Percentiles rank a stretch among this genome's conserved stretches.
These are phyloP conservation scores for Megathymus violae DNA, from an alignment of 1,140 invertebrate species.

Conservation along the genomic window DNA sequence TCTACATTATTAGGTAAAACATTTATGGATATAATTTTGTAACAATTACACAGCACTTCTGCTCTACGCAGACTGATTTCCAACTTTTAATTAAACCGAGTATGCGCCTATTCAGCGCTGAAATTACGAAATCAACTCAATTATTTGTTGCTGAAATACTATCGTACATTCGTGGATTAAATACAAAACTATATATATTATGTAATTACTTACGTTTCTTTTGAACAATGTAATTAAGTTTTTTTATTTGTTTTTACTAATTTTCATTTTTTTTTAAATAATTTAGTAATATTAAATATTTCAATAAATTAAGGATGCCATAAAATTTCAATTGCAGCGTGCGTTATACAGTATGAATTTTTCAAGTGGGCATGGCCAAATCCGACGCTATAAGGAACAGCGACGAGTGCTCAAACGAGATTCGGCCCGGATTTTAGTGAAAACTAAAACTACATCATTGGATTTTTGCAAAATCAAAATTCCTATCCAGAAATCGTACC, in stretches of 20 bases:
- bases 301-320: too few species aligned
- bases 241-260: neutral
- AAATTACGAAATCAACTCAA: constrained; percentile 34
- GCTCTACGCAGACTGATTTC: constrained; percentile 21
- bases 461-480: too few species aligned
- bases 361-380: too few species aligned
- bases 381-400: too few species aligned
- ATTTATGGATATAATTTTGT: constrained; percentile 25
- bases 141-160: constrained; percentile 31
- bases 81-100: constrained; percentile 32
- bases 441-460: too few species aligned
- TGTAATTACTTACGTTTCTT: neutral
- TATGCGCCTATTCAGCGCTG: constrained; percentile 28
- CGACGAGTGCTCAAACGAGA: too few species aligned
- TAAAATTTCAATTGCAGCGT: too few species aligned
- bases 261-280: neutral
- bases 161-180: constrained; percentile 15
- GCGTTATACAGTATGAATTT: too few species aligned
- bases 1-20: constrained; percentile 4
- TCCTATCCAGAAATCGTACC: too few species aligned
- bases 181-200: neutral
- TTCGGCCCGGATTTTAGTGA: too few species aligned
- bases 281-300: too few species aligned
- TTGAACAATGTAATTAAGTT: neutral
- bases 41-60: constrained; percentile 31